Percentiles rank a stretch among this genome's conserved stretches.
These are phyloP conservation scores for Uria aalge DNA, from an alignment of 2,113 vertebrate species.

Conservation along the genomic window DNA sequence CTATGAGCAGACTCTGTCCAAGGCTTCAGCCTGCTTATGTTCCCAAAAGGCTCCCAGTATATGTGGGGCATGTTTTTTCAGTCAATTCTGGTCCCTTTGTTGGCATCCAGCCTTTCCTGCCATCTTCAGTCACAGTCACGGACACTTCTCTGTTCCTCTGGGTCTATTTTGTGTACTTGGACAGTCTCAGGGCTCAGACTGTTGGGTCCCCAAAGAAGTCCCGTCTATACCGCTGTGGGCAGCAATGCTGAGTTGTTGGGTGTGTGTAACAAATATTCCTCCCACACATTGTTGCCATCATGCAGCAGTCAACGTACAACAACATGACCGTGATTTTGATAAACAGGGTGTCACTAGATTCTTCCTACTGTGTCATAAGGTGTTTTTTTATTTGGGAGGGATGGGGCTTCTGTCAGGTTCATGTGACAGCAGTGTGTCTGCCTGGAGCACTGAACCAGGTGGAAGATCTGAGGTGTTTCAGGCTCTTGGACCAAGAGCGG, in stretches of 20 bases:
- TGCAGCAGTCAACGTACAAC: not conserved
- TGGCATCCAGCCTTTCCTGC: not conserved
- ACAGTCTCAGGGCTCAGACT: not conserved
- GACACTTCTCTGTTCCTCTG: not conserved
- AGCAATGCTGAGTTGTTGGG: not conserved
- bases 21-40: not conserved
- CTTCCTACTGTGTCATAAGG: slow-evolving; percentile 7
- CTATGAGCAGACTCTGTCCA: not conserved
- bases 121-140: not conserved
- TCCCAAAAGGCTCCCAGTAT: not conserved
- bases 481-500: not conserved
- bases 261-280: not conserved
- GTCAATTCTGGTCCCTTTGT: not conserved
- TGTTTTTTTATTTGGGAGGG: slow-evolving; percentile 7
- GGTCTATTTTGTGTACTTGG: not conserved
- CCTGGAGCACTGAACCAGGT: not conserved
- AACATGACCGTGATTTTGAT: not conserved
- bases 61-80: not conserved
- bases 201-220: not conserved
- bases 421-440: not conserved
- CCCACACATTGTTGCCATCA: not conserved
- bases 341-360: slow-evolving; percentile 33
- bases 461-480: not conserved
- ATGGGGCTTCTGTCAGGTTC: not conserved
- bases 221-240: not conserved